Base-by-base conservation (phyloP, 2,888 invertebrate species). In the Pyrocoelia pectoralis region DNA sequence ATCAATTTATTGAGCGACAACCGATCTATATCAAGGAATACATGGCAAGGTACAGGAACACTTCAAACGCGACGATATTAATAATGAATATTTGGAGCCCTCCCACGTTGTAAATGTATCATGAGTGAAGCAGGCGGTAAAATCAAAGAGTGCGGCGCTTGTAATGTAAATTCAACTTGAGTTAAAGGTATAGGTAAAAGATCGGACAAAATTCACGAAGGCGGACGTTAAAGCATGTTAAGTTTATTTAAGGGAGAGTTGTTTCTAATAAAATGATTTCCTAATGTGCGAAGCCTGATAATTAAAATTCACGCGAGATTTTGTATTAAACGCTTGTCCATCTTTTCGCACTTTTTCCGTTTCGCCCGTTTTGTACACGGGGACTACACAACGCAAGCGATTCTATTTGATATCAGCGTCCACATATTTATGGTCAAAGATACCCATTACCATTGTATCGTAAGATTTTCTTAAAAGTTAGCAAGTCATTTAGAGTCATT, bases 61-160 rank as follows among this genome's bases (percentile, higher is more conserved):
- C 71, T 70, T 67, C 68, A 64, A 69, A 65, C 40, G 62, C 66
- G 67, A 69, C 65, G 66, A 68, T 70, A 72, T 72, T 72, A 72
- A 70, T 72, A 70, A 71, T 70, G 70, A 72, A 72, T 72, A 77
- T 77, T 77, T 76, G 75, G 77, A 71, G 76, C 72, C 77, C 78
- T 76, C 78, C 78, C 78, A 78, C 78, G 76, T 77, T 70, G 77
- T 73, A 77, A 76, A 74, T 77, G 77, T 76, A 77, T 72, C 76
- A 68, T 68, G 70, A 69, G 72, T 72, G 72, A 63, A 73, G 61
- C 63, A 66, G 66, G 72, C 71, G 71, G 63, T 69, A 67, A 48
- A 62, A 70, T 76, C 75, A 76, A 76, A 77, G 76, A 70, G 58
- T 19, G 69, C 75, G 40, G 63, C 72, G 69, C 63, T 68, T 66